These are phyloP conservation scores for Conopomorpha cramerella DNA, from an alignment of 1,140 invertebrate species.

Conservation along the genomic window DNA sequence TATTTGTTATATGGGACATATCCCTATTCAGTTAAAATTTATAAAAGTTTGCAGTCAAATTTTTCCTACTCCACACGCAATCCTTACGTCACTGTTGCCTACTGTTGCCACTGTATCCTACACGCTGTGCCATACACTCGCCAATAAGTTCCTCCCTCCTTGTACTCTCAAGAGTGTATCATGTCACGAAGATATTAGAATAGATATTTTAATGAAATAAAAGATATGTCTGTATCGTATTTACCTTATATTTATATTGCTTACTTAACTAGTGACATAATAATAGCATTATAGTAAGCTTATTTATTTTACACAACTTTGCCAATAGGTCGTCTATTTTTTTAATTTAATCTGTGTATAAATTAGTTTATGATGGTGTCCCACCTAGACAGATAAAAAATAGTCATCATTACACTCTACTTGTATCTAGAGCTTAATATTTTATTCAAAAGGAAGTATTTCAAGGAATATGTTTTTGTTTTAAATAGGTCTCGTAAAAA, in stretches of 20 bases:
- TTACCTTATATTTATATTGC: slow-evolving; percentile 58
- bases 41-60: too few relatives aligned
- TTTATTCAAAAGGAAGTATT: slow-evolving; percentile 43
- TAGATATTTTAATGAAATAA: slow-evolving; percentile 11
- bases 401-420: slow-evolving; percentile 52
- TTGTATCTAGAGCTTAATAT: slow-evolving; percentile 43
- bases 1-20: too few relatives aligned
- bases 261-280: slow-evolving; percentile 60
- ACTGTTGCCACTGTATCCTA: too few relatives aligned
- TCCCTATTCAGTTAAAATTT: too few relatives aligned
- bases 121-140: too few relatives aligned
- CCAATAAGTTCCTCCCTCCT: too few relatives aligned
- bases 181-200: too few relatives aligned
- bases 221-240: slow-evolving; percentile 20
- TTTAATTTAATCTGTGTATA: slow-evolving; percentile 56
- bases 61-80: too few relatives aligned
- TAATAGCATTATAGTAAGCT: slow-evolving; percentile 59
- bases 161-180: too few relatives aligned
- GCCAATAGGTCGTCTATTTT: slow-evolving; percentile 57
- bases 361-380: slow-evolving; percentile 58
- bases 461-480: slow-evolving; percentile 60
- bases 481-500: slow-evolving; percentile 43
- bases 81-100: too few relatives aligned
- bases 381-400: slow-evolving; percentile 58
- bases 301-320: slow-evolving; percentile 60